A percentile compares a stretch with the other conserved stretches of the same genome.
These are phyloP conservation scores for Gymnobelideus leadbeateri DNA, from an alignment of 2,113 vertebrate genomes.

Conservation along the genomic window DNA sequence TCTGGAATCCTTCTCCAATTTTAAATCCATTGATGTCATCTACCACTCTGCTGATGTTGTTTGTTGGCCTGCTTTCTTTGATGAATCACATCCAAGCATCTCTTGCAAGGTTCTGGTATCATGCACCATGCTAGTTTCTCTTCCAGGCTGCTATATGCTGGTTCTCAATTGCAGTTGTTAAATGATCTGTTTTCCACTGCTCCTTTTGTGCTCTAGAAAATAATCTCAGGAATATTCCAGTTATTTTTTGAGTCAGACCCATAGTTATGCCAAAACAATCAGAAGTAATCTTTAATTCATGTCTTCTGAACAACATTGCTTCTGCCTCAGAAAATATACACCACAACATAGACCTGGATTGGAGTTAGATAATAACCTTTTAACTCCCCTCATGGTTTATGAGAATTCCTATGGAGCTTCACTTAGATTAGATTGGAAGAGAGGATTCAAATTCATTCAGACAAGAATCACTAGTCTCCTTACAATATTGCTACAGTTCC, in stretches of 20 bases:
- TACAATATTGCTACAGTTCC: background rate
- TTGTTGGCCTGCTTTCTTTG: too few relatives aligned
- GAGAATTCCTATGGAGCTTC: background rate
- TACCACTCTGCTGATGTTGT: too few relatives aligned
- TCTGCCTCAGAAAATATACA: background rate
- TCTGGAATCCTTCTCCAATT: too few relatives aligned
- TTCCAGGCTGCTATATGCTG: too few relatives aligned
- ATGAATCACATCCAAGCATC: too few relatives aligned
- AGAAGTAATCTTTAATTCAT: background rate
- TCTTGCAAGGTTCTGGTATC: too few relatives aligned
- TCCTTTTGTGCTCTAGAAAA: background rate
- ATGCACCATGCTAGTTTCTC: too few relatives aligned
- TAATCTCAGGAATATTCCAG: background rate
- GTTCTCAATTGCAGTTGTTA: too few relatives aligned
- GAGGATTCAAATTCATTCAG: background rate
- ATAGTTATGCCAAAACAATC: background rate
- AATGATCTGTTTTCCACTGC: too few relatives aligned
- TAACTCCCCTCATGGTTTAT: background rate
- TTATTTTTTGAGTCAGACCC: background rate
- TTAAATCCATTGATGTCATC: too few relatives aligned
- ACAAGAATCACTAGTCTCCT: background rate
- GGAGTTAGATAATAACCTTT: background rate
- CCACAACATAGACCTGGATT: background rate
- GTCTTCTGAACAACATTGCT: background rate
- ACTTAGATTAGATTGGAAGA: background rate